Percentiles rank a stretch among this genome's conserved stretches.
Conservation (phyloP, 2,888 invertebrate genomes). For the Callinectes sapidus region DNA sequence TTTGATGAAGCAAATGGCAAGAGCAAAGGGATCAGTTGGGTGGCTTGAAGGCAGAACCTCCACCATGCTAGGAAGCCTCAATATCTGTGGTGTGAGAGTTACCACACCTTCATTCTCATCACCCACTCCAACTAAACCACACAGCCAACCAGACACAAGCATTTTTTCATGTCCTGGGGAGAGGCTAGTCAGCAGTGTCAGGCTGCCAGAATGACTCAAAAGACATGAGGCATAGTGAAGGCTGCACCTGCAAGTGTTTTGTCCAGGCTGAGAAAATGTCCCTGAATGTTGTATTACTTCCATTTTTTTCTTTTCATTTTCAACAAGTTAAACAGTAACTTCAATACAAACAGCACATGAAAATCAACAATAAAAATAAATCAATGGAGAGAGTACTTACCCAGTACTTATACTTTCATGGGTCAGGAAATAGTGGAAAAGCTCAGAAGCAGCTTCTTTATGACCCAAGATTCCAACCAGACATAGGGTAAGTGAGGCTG, state of each 20-base stretch:
- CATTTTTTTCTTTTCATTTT: neutral
- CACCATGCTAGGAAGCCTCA: slow-evolving; percentile 47
- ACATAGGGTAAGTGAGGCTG: slow-evolving; percentile 65
- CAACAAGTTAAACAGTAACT: neutral
- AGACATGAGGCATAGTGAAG: slow-evolving; percentile 52
- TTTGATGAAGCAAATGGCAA: slow-evolving; percentile 45
- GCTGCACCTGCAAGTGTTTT: slow-evolving; percentile 27
- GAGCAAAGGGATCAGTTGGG: slow-evolving; percentile 52
- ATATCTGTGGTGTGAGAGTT: slow-evolving; percentile 46
- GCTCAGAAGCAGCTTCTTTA: slow-evolving; percentile 46
- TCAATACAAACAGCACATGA: neutral
- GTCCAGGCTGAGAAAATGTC: neutral
- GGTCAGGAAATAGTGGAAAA: slow-evolving; percentile 50
- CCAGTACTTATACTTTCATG: slow-evolving; percentile 51
- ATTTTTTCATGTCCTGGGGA: slow-evolving; percentile 35
- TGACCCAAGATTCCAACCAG: neutral
- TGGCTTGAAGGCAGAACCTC: slow-evolving; percentile 23
- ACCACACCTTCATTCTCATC: slow-evolving; percentile 30
- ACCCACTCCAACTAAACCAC: slow-evolving; percentile 41
- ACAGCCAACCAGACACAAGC: slow-evolving; percentile 52
- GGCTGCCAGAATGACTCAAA: slow-evolving; percentile 11
- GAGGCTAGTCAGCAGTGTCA: neutral
- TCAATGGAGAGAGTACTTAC: slow-evolving; percentile 42
- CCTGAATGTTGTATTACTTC: neutral
- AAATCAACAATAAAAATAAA: neutral